Evolutionary conservation across 2,113 vertebrate species (phyloP).

Genomic region (Rousettus leschenaultii): DNA sequence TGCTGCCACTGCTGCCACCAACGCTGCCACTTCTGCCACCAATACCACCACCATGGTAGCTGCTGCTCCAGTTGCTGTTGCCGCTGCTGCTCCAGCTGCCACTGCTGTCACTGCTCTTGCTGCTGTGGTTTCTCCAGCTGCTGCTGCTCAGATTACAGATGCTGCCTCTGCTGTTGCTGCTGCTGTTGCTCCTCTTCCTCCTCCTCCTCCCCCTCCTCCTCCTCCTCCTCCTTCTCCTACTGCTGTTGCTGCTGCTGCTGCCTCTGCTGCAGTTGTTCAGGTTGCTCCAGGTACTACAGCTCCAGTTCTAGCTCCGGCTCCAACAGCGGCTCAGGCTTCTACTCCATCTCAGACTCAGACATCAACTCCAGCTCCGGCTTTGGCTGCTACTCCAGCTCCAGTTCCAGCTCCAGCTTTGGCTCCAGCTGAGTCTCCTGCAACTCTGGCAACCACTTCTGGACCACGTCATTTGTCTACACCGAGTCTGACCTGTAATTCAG

Average conservation of each 20-base stretch:
- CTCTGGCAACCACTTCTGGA: slow-evolving; percentile 29
- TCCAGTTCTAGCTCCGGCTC: slow-evolving; percentile 54
- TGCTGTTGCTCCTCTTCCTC: background rate
- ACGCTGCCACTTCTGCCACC: slow-evolving; percentile 41
- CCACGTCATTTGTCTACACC: slow-evolving; percentile 74
- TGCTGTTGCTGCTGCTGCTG: background rate
- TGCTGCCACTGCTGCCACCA: slow-evolving; percentile 44
- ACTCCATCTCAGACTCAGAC: slow-evolving; percentile 54
- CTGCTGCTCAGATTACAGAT: background rate
- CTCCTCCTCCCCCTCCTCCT: background rate
- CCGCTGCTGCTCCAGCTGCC: background rate
- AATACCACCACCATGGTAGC: slow-evolving; percentile 58
- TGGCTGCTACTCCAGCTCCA: slow-evolving; percentile 20
- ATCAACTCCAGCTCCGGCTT: slow-evolving; percentile 19
- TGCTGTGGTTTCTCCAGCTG: background rate
- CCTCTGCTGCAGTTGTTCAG: slow-evolving; percentile 41
- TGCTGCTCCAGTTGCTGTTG: slow-evolving; percentile 41
- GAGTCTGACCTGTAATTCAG: slow-evolving; percentile 77
- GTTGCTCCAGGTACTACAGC: slow-evolving; percentile 53
- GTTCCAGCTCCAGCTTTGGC: slow-evolving; percentile 51
- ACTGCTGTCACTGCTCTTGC: background rate
- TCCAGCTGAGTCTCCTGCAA: slow-evolving; percentile 61
- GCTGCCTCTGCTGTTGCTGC: background rate
- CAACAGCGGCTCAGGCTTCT: slow-evolving; percentile 43
- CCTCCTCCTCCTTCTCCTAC: background rate